A percentile compares a stretch with the other conserved stretches of the same genome.
Conservation (phyloP, 30 jellyfish, hydroid and myxozoan genomes). For the Calvadosia cruxmelitensis region DNA sequence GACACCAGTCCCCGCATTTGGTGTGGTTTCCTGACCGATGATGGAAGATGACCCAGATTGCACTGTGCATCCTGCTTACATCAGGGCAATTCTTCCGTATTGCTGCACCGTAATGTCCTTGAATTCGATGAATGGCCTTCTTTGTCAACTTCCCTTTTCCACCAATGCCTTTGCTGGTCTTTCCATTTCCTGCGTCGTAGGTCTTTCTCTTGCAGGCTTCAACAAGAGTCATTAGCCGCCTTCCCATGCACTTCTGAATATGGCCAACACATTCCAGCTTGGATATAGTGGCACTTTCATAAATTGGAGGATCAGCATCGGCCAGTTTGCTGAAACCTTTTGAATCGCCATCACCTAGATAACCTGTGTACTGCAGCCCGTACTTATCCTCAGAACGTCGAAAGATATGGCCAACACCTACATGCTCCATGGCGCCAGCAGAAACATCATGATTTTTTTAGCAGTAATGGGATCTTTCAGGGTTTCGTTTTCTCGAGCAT, state of each 20-base stretch:
- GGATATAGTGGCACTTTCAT: neutral
- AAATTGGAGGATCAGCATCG: constrained; percentile 8
- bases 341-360: constrained; percentile 13
- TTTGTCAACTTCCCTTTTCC: constrained; percentile 9
- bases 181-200: constrained; percentile 2
- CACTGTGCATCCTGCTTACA: constrained; percentile 2
- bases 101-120: constrained; percentile 15
- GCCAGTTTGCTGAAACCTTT: constrained; percentile 3
- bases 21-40: constrained; percentile 5
- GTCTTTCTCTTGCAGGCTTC: neutral
- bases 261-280: constrained; percentile 10
- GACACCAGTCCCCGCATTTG: constrained; percentile 11
- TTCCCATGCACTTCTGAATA: constrained; percentile 8
- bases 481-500: neutral
- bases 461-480: constrained; percentile 8
- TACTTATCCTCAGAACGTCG: constrained; percentile 1
- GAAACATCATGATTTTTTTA: constrained; percentile 8
- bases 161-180: constrained; percentile 5
- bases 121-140: constrained; percentile 5
- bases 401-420: constrained; percentile 5
- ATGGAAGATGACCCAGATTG: constrained; percentile 15
- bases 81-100: constrained; percentile 3
- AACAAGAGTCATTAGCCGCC: constrained; percentile 1
- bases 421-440: constrained; percentile 12
- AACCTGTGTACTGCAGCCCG: constrained; percentile 1